These are phyloP conservation scores for Drosophila pseudoananassae DNA, from an alignment of 1,140 invertebrate genomes.

Conservation along the genomic window DNA sequence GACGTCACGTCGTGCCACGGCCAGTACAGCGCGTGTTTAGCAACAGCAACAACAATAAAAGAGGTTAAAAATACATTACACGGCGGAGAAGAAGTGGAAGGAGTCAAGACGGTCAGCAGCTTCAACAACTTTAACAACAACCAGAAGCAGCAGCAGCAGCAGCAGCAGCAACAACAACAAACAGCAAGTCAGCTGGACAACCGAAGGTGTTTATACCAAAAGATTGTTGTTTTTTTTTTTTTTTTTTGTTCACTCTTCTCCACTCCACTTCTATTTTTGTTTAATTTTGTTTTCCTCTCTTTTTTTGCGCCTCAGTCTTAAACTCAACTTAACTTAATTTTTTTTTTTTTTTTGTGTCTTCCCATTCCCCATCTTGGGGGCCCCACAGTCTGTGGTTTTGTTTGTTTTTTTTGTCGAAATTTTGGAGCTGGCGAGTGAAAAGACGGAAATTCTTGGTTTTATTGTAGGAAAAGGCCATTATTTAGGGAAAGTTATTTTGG, in stretches of 20 bases:
- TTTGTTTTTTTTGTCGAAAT: slow-evolving; percentile 29
- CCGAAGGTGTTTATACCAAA: slow-evolving; percentile 52
- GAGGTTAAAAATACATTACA: slow-evolving; percentile 53
- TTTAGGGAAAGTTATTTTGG: slow-evolving; percentile 35
- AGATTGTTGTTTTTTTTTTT: slow-evolving; percentile 11
- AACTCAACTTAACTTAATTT: slow-evolving; percentile 36
- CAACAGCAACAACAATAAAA: slow-evolving; percentile 8
- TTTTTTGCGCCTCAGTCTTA: slow-evolving; percentile 25
- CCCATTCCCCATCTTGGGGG: neutral
- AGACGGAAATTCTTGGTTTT: slow-evolving; percentile 43
- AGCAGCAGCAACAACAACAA: slow-evolving; percentile 8
- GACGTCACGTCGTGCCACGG: slow-evolving; percentile 60
- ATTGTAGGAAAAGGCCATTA: slow-evolving; percentile 23
- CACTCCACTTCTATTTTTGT: slow-evolving; percentile 28
- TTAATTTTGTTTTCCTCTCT: slow-evolving; percentile 34
- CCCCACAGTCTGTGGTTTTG: slow-evolving; percentile 21
- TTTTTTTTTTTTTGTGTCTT: slow-evolving; percentile 6
- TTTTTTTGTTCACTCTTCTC: slow-evolving; percentile 16
- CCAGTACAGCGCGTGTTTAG: slow-evolving; percentile 41
- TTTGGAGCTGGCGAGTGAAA: slow-evolving; percentile 36
- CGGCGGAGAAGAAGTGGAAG: slow-evolving; percentile 14
- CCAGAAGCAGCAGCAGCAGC: slow-evolving; percentile 33
- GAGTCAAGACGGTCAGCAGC: slow-evolving; percentile 11
- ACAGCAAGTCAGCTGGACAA: slow-evolving; percentile 45
- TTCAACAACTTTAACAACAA: slow-evolving; percentile 12